Base-by-base conservation (phyloP, 2,797 vertebrate species). In the Leptodactylus fallax region DNA sequence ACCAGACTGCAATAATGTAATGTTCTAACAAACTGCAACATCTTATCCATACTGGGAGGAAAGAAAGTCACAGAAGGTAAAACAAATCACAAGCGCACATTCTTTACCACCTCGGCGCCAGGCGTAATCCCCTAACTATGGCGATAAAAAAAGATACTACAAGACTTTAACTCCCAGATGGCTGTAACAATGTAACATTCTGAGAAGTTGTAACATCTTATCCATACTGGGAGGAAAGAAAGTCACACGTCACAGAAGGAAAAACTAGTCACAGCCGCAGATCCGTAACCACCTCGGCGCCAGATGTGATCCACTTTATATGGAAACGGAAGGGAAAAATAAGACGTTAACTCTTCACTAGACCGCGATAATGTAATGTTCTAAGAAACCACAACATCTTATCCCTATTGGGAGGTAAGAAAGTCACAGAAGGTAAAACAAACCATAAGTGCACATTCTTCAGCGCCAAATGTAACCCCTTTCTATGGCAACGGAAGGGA, bases 401-500 rank as follows among this genome's bases (percentile, higher is more conserved):
- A 36, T 36, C 36, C 36, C 1, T 12, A 14, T 14, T 4, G 55
- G 13, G 55, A 56, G 55, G 55, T 5, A 14, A 14, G 55, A 16
- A 21, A 21, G 58, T 6, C 58, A 21, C 58, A 1, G 6, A 21
- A 11, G 60, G 9, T 36, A 36, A 36, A 36, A 36, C 1, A 36
- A 1, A 36, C n/a, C n/a, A n/a, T n/a, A n/a, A n/a, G n/a, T n/a
- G n/a, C n/a, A n/a, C n/a, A 36, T 36, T 16, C 56, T 16, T 19
- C 56, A 1, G 14, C 3, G 56, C 60, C 60, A 7, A 17, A 61
- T 19, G 60, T 19, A 5, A 61, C 21, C 6, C 19, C 60, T 61
- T 61, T 9, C 61, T 23, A 63, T 63, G 60, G 21, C n/a, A 89
- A 91, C 91, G 1, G 25, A 92, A 12, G 11, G 11, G 14, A 11